Percentiles rank a stretch among this genome's conserved stretches.
These are phyloP conservation scores for Fragum whitleyi DNA, from an alignment of 2,888 invertebrate genomes.

Conservation along the genomic window DNA sequence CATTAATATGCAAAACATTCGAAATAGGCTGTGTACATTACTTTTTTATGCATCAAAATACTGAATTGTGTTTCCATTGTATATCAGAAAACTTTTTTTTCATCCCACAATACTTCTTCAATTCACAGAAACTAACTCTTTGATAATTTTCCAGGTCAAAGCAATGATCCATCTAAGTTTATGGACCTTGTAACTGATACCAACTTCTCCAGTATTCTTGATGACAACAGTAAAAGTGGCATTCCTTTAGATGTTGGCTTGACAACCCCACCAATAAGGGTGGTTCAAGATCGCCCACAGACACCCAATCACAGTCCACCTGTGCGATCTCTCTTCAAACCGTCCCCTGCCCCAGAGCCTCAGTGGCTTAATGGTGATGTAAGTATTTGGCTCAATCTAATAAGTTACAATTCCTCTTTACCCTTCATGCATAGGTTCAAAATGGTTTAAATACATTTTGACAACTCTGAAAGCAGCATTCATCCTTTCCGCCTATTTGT, in stretches of 20 bases:
- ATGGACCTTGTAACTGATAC: constrained; percentile 51
- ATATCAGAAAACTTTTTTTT: no score
- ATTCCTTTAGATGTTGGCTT: constrained; percentile 48
- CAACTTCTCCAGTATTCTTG: constrained; percentile 49
- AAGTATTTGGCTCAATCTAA: constrained; percentile 44
- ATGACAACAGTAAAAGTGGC: constrained; percentile 41
- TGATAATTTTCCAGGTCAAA: constrained; percentile 1
- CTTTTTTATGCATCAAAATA: no score
- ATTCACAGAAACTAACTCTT: no score
- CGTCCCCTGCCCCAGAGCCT: constrained; percentile 57
- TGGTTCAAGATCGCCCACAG: constrained; percentile 20
- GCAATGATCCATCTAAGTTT: constrained; percentile 21
- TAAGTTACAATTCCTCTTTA: no score
- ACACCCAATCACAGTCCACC: constrained; percentile 56
- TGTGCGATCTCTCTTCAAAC: constrained; percentile 53
- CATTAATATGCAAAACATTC: no score
- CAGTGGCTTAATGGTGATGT: constrained; percentile 91
- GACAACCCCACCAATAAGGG: constrained; percentile 57
- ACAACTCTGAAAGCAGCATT: no score
- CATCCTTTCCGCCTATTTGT: no score
- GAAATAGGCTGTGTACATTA: no score
- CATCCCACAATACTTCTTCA: no score
- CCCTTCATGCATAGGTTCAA: no score
- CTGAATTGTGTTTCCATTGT: no score
- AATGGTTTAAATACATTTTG: no score